Conservation (phyloP, 1,140 invertebrate species). For the Caenorhabditis latens region DNA sequence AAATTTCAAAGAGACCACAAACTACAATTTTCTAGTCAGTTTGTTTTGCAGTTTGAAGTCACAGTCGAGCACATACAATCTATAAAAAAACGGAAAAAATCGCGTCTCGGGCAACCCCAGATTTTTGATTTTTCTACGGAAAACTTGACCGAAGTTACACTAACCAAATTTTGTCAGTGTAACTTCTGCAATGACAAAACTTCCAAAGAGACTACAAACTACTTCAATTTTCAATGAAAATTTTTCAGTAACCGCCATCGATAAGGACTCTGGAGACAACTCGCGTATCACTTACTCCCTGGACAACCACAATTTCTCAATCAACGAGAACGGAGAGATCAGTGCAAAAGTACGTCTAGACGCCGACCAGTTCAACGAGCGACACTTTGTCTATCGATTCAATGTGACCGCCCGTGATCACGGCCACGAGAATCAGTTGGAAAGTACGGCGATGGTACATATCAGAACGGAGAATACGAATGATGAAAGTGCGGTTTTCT, state of each 20-base stretch:
- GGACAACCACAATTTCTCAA: constrained; percentile 70
- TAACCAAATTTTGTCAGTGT: too few species aligned
- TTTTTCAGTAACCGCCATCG: constrained; percentile 69
- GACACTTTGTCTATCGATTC: constrained; percentile 82
- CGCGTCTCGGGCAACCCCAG: too few species aligned
- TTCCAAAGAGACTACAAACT: not conserved
- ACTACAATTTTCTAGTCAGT: not conserved
- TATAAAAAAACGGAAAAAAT: too few species aligned
- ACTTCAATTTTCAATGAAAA: not conserved
- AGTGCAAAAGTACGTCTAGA: constrained; percentile 67
- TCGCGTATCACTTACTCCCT: constrained; percentile 69
- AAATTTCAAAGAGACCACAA: not conserved
- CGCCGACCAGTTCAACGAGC: constrained; percentile 73
- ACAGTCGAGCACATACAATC: too few species aligned
- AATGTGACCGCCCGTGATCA: constrained; percentile 88
- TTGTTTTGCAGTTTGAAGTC: too few species aligned
- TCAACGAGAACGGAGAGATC: constrained; percentile 74
- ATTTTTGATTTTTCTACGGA: too few species aligned
- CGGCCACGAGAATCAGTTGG: constrained; percentile 85
- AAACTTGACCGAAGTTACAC: too few species aligned
- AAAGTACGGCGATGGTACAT: constrained; percentile 83
- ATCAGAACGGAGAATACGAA: constrained; percentile 75
- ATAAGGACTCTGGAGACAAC: constrained; percentile 73
- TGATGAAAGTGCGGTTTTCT: constrained; percentile 73
- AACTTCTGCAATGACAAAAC: too few species aligned